These are phyloP conservation scores for Drosophila ambigua DNA, from an alignment of 1,140 invertebrate species.

Conservation along the genomic window DNA sequence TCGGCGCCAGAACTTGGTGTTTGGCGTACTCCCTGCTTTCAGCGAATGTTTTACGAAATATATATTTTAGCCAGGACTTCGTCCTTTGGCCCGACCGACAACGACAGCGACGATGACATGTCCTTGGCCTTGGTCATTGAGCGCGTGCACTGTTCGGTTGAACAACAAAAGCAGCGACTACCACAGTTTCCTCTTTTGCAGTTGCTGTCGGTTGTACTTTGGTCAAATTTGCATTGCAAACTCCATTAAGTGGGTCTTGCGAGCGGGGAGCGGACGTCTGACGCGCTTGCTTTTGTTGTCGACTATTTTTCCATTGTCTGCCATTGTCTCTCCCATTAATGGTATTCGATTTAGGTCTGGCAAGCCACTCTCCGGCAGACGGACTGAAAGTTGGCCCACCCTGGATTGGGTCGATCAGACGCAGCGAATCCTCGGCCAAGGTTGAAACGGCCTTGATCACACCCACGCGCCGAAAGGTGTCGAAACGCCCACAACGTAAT, in stretches of 20 bases:
- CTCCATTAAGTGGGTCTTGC: slow-evolving; percentile 50
- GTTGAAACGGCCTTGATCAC: slow-evolving; percentile 11
- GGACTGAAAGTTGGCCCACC: background rate
- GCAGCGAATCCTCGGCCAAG: slow-evolving; percentile 35
- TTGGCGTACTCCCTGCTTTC: background rate
- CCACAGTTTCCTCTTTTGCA: slow-evolving; percentile 59
- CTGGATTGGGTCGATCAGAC: slow-evolving; percentile 43
- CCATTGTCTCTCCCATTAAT: slow-evolving; percentile 40
- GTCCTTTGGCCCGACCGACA: slow-evolving; percentile 12
- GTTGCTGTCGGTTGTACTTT: slow-evolving; percentile 56
- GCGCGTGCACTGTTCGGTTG: slow-evolving; percentile 23
- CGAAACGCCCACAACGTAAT: slow-evolving; percentile 48
- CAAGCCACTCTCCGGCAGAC: slow-evolving; percentile 22
- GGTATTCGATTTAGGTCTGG: slow-evolving; percentile 49
- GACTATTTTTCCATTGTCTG: slow-evolving; percentile 15
- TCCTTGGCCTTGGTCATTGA: slow-evolving; percentile 72
- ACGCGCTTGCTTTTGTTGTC: slow-evolving; percentile 23
- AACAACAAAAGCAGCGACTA: slow-evolving; percentile 29
- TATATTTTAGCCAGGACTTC: slow-evolving; percentile 57
- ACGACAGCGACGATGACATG: slow-evolving; percentile 34
- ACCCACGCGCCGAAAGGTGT: slow-evolving; percentile 47
- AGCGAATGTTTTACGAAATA: slow-evolving; percentile 9
- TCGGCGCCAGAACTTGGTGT: slow-evolving; percentile 24
- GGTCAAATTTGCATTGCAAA: slow-evolving; percentile 68
- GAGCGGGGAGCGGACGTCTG: background rate